Conservation (phyloP, 2,113 vertebrate genomes). For the Prunella fulvescens region DNA sequence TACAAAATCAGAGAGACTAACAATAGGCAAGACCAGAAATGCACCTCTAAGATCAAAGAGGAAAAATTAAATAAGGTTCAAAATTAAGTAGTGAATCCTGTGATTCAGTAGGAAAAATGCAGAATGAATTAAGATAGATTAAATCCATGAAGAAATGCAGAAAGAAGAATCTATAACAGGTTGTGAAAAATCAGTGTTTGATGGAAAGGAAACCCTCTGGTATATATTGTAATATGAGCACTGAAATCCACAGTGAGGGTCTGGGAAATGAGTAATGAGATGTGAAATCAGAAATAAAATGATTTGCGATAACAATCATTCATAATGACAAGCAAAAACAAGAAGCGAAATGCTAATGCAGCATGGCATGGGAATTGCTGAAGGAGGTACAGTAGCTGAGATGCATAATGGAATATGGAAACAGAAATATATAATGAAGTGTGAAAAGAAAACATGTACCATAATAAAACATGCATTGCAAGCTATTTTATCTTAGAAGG, state of each 20-base stretch:
- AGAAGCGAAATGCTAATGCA: not conserved
- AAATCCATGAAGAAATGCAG: not conserved
- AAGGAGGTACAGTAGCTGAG: not conserved
- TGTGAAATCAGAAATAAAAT: conserved; percentile 28
- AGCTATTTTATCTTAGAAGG: not conserved
- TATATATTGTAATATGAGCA: not conserved
- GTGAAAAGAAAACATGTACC: not conserved
- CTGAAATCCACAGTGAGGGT: not conserved
- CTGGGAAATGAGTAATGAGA: not conserved
- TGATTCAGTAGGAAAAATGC: not conserved
- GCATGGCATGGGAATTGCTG: not conserved
- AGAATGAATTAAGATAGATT: not conserved
- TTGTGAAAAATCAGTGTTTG: not conserved
- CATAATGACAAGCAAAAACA: not conserved
- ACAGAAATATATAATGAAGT: not conserved
- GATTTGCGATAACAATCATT: not conserved
- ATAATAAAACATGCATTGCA: not conserved
- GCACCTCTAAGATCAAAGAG: not conserved
- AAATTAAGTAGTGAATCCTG: not conserved
- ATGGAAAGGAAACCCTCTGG: not conserved
- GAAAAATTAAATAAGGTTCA: not conserved
- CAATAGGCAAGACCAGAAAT: not conserved
- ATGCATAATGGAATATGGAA: not conserved
- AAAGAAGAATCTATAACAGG: not conserved
- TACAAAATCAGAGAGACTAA: not conserved